A percentile compares a stretch with the other conserved stretches of the same genome.
Conservation (phyloP, 2,113 vertebrate species). For the Pluvianellus socialis region DNA sequence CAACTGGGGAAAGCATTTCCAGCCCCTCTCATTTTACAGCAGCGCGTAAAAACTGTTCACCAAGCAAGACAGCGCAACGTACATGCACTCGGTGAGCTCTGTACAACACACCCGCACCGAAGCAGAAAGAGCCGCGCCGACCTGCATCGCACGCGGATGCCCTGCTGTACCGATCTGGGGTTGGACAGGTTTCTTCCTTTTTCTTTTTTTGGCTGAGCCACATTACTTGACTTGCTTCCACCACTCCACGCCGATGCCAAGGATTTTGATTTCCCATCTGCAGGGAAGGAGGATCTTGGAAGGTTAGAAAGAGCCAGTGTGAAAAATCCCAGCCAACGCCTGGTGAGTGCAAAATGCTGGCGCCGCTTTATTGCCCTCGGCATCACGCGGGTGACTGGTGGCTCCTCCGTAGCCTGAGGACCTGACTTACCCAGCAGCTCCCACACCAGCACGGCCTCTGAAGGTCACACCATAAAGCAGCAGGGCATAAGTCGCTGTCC, state of each 20-base stretch:
- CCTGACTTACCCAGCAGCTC: neutral
- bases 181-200: neutral
- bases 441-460: neutral
- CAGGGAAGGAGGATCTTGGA: constrained; percentile 22
- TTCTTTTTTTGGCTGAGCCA: neutral
- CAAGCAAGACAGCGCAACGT: neutral
- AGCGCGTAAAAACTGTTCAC: neutral
- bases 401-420: neutral
- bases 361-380: accelerated
- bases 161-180: neutral
- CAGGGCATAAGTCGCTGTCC: neutral
- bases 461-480: accelerated
- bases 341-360: neutral
- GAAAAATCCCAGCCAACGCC: neutral
- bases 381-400: accelerated
- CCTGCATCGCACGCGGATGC: accelerated
- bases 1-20: neutral
- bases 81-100: neutral
- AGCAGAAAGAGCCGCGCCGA: neutral
- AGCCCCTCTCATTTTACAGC: neutral
- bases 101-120: accelerated
- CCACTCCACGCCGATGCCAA: neutral
- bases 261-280: constrained; percentile 52
- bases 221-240: constrained; percentile 22
- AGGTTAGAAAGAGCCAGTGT: neutral